Percentiles rank a stretch among this genome's conserved stretches.
Conservation (phyloP, 2,113 vertebrate genomes). For the Hypomesus transpacificus region DNA sequence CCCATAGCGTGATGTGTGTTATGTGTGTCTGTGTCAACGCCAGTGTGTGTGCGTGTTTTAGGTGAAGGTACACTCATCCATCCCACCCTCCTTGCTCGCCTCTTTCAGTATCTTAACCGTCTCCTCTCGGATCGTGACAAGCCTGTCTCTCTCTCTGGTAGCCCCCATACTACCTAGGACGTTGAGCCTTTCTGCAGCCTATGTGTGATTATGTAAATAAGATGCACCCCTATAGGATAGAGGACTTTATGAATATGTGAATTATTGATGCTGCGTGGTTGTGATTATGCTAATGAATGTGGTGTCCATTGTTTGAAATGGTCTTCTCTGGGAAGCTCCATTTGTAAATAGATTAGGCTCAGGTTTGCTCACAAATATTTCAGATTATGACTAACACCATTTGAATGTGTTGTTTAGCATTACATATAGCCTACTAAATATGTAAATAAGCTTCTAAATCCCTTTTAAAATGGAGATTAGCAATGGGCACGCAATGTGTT, state of each 20-base stretch:
- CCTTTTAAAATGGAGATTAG: conserved; percentile 11
- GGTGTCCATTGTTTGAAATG: conserved; percentile 5
- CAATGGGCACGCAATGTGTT: conserved; percentile 13
- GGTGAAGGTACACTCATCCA: background rate
- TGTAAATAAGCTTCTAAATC: conserved; percentile 12
- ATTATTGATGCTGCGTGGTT: background rate
- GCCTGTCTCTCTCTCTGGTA: background rate
- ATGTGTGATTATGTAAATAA: background rate
- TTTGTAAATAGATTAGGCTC: conserved; percentile 41
- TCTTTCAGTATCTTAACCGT: conserved; percentile 10
- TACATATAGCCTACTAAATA: conserved; percentile 22
- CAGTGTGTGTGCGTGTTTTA: background rate
- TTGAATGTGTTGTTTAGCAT: conserved; percentile 23
- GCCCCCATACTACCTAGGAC: too few relatives aligned
- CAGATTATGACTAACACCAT: conserved; percentile 27
- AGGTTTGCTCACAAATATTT: background rate
- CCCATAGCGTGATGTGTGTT: background rate
- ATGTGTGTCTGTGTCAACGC: background rate
- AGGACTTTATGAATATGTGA: too few relatives aligned
- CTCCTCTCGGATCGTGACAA: background rate
- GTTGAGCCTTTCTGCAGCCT: background rate
- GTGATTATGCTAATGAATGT: conserved; percentile 18
- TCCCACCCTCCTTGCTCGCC: too few relatives aligned
- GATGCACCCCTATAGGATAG: background rate
- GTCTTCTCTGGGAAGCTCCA: background rate